Percentiles rank a stretch among this genome's conserved stretches.
phyloP scores from a whole-genome alignment of 2,888 invertebrate genomes.

The Monopis laevigella region DNA sequence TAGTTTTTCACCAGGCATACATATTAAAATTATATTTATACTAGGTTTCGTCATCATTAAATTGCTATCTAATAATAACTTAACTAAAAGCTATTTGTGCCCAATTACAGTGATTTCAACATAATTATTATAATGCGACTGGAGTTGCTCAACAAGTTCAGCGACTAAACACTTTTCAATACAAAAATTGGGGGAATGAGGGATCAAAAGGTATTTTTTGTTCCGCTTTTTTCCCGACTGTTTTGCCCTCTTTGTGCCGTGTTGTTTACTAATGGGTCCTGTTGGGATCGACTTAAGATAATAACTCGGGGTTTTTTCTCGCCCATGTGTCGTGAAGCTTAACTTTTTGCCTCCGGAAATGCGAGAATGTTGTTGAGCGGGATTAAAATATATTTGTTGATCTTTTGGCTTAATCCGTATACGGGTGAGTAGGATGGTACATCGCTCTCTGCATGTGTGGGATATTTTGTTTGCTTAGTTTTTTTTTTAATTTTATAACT shows the following conservation, averaged over 20 bases:
- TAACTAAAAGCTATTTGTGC: constrained; percentile 1
- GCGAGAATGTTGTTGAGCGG: constrained; percentile 51
- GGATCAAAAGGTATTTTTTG: constrained; percentile 64
- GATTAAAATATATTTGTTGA: constrained; percentile 64
- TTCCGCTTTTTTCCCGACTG: constrained; percentile 53
- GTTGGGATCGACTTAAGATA: constrained; percentile 66
- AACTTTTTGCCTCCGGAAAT: constrained; percentile 61
- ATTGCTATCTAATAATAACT: background rate
- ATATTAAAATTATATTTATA: too few relatives aligned
- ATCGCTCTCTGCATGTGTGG: background rate
- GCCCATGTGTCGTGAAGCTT: constrained; percentile 52
- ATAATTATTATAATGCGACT: constrained; percentile 21
- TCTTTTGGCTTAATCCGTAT: constrained; percentile 54
- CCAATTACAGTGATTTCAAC: too few relatives aligned
- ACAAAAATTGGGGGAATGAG: constrained; percentile 47
- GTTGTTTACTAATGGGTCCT: constrained; percentile 68
- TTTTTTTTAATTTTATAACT: background rate
- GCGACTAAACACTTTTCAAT: constrained; percentile 29
- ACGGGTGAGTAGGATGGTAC: constrained; percentile 23
- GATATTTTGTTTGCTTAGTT: background rate
- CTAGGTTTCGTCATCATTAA: too few relatives aligned
- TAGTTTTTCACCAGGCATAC: too few relatives aligned
- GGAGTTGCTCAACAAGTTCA: constrained; percentile 44
- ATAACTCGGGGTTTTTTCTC: constrained; percentile 60
- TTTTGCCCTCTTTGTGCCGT: constrained; percentile 63